Evolutionary conservation across 2,797 vertebrate species (phyloP).

Genomic region (Amblyopsis hoosieri): DNA sequence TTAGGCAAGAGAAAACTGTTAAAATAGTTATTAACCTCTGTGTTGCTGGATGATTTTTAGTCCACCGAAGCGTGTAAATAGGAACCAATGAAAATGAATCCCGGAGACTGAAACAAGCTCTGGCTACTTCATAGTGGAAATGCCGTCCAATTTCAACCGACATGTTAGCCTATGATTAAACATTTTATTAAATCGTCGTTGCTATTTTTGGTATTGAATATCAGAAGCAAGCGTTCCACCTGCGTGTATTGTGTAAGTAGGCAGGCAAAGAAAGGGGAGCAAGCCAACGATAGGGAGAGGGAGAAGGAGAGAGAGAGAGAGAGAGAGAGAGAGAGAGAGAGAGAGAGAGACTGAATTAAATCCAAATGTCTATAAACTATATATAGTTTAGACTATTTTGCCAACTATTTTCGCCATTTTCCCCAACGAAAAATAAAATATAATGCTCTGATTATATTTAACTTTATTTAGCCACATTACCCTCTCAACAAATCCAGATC

Average conservation of each 20-base stretch:
- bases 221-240: too few species aligned
- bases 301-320: constrained; percentile 12
- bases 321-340: constrained; percentile 19
- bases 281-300: background rate
- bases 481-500: too few species aligned
- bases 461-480: too few species aligned
- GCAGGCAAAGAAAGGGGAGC: background rate
- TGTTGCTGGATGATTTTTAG: constrained; percentile 18
- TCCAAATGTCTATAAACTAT: too few species aligned
- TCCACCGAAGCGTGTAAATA: constrained; percentile 43
- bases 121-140: constrained; percentile 46
- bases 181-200: too few species aligned
- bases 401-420: too few species aligned
- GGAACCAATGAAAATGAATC: constrained; percentile 20
- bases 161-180: constrained; percentile 15
- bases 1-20: background rate
- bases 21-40: constrained; percentile 37
- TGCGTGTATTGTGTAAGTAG: too few species aligned
- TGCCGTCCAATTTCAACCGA: constrained; percentile 5
- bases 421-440: too few species aligned
- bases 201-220: too few species aligned
- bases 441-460: too few species aligned
- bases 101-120: constrained; percentile 29
- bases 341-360: background rate
- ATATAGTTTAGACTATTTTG: too few species aligned